Conservation (phyloP, 2,888 invertebrate species). For the Podotricha telesiphe region DNA sequence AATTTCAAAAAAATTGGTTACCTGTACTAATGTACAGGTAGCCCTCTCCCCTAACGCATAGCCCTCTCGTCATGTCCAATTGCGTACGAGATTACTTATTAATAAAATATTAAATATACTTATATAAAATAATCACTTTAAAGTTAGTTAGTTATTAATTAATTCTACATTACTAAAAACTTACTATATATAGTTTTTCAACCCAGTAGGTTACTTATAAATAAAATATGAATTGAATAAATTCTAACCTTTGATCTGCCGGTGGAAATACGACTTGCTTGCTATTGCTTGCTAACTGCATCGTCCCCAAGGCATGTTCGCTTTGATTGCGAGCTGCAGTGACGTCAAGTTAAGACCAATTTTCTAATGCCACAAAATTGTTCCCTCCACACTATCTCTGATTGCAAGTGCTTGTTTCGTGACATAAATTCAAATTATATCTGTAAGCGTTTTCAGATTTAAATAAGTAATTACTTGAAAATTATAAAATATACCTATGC, state of each 20-base stretch:
- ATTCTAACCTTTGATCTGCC: neutral
- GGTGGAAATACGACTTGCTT: neutral
- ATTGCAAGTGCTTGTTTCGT: constrained; percentile 17
- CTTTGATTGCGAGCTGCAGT: constrained; percentile 23
- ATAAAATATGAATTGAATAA: constrained; percentile 1
- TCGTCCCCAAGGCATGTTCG: constrained; percentile 20
- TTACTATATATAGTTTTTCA: neutral
- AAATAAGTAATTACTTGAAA: neutral
- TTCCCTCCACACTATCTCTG: constrained; percentile 25
- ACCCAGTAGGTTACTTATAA: neutral
- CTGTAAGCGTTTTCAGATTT: neutral
- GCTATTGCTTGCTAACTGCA: constrained; percentile 19
- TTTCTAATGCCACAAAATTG: constrained; percentile 34
- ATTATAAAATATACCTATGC: too few species aligned
- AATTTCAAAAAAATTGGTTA: too few species aligned
- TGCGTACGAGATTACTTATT: too few species aligned
- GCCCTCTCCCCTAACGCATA: too few species aligned
- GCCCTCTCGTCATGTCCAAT: too few species aligned
- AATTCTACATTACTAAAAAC: too few species aligned
- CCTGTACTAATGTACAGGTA: too few species aligned
- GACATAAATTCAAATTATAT: constrained; percentile 2
- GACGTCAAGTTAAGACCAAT: constrained; percentile 32
- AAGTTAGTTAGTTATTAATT: too few species aligned
- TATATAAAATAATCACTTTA: too few species aligned
- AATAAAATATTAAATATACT: too few species aligned